Conservation (phyloP, 2,113 vertebrate genomes). For the Leucopsar rothschildi region DNA sequence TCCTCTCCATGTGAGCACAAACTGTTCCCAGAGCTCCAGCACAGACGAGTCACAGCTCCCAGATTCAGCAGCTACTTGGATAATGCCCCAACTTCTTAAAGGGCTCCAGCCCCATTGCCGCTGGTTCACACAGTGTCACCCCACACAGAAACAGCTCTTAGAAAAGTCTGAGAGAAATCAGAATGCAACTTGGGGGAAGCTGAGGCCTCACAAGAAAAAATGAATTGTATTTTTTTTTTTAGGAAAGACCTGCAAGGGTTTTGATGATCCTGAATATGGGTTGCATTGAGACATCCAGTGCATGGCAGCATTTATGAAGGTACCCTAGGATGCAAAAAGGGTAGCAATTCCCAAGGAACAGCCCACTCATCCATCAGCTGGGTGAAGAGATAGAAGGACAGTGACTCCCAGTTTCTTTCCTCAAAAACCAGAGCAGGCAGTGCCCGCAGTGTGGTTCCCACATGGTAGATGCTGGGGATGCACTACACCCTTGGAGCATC, state of each 20-base stretch:
- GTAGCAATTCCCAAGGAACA: neutral
- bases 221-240: neutral
- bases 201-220: neutral
- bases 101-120: neutral
- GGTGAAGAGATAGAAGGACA: neutral
- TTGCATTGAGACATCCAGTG: neutral
- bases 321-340: neutral
- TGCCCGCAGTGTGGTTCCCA: neutral
- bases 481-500: neutral
- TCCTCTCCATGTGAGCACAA: neutral
- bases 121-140: neutral
- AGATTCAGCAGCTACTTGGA: constrained; percentile 25
- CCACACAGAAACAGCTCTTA: neutral
- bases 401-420: neutral
- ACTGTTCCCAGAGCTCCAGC: neutral
- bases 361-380: neutral
- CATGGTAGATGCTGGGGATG: neutral
- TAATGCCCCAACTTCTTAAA: constrained; percentile 12
- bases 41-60: neutral
- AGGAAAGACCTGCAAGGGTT: neutral
- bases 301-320: neutral
- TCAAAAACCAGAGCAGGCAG: neutral
- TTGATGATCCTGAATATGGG: neutral
- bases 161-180: neutral
- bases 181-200: neutral